Percentiles rank a stretch among this genome's conserved stretches.
phyloP scores from a whole-genome alignment of 2,797 vertebrate genomes.

The Arremon aurantiirostris region DNA sequence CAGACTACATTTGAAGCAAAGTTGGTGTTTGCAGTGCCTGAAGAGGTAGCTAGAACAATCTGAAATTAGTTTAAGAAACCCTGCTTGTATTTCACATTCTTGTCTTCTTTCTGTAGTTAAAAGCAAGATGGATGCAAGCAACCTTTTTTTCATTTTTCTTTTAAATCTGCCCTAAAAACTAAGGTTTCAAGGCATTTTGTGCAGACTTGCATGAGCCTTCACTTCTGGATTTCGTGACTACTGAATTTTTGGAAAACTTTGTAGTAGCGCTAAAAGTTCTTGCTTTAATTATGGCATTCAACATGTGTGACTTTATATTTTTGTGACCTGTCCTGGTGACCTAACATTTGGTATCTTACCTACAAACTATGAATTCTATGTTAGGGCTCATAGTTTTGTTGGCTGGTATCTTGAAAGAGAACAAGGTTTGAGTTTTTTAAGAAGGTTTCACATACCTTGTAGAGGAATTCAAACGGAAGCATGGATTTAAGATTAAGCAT shows the following conservation, averaged over 20 bases:
- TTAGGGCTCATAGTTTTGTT: not conserved
- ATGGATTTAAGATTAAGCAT: no score
- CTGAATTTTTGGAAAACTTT: not conserved
- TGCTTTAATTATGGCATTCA: not conserved
- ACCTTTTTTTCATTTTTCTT: not conserved
- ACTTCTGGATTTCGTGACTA: not conserved
- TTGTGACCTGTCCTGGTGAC: not conserved
- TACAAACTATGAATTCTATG: not conserved
- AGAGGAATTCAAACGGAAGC: not conserved
- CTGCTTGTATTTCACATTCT: not conserved
- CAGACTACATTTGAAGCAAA: not conserved
- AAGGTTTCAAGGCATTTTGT: not conserved
- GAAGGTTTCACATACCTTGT: not conserved
- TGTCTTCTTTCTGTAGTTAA: not conserved
- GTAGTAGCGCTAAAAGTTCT: no score
- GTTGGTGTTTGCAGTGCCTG: not conserved
- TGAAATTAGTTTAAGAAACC: not conserved
- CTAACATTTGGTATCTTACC: not conserved
- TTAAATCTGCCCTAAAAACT: not conserved
- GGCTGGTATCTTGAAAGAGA: not conserved
- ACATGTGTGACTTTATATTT: not conserved
- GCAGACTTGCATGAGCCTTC: not conserved
- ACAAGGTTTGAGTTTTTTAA: rapidly evolving
- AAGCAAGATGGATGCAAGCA: not conserved
- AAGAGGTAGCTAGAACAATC: not conserved